Evolutionary conservation across 2,888 invertebrate species (phyloP), one percentile per base, ranked within the genome.

Genomic region (Cosmia trapezina): DNA sequence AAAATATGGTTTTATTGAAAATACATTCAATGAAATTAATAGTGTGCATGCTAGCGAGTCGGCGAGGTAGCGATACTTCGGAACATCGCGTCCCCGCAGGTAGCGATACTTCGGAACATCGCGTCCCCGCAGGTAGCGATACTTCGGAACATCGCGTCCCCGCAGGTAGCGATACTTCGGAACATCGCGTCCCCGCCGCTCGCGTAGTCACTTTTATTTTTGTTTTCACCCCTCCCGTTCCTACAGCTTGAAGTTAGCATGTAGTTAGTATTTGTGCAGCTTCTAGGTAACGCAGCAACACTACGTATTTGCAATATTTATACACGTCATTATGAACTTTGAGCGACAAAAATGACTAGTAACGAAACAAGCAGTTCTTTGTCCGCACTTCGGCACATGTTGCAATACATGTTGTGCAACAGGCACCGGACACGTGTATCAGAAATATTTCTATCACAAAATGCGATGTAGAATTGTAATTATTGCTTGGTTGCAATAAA

Each of bases 21-120:
- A 94, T 90, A 95, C 94, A 95, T 92, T 95, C 94, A 93, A 94
- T 95, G 94, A 93, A 96, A 95, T 94, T 92, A 92, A 87, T 86
- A 83, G 81, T 87, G 88, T 94, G 95, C 95, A 94, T 94, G 95
- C 93, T 90, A 86, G 87, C 84, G 86, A 80, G 79, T 71, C 83
- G 89, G 85, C 82, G 84, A 84, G 49, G 74, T n/a, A 22, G 84
- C 88, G 85, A 83, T 53, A 19, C 43, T 11, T 22, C 28, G 61
- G 28, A 2, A 28, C 28, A 28, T 28, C 28, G 28, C 28, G 28
- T 28, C 28, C 28, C 28, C 28, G 28, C 28, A 28, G 28, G 28
- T 28, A 28, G 28, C 28, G 28, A 28, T 28, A 28, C 28, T 28
- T 28, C 5, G 61, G n/a, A n/a, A n/a, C 37, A 4, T 86, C 87